A percentile compares a stretch with the other conserved stretches of the same genome.
Evolutionary conservation across 1,140 invertebrate species (phyloP).

Genomic region (Eurosta solidaginis): DNA sequence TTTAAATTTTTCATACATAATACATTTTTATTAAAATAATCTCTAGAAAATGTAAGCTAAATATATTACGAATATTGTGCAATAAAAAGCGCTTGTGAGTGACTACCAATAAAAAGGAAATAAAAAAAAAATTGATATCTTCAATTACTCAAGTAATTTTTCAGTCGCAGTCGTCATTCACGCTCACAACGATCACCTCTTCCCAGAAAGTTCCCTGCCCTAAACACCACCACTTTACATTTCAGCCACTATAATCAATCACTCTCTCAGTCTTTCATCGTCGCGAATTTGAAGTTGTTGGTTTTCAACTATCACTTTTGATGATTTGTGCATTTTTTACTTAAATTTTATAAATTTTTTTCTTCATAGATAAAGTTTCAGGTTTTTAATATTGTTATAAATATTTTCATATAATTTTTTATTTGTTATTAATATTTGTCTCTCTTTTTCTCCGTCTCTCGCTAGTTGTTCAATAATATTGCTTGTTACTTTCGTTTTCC

Average conservation of each 20-base stretch:
- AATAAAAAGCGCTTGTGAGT: too few species aligned
- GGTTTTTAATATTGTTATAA: slow-evolving; percentile 3
- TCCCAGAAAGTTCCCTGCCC: neutral
- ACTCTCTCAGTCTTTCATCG: neutral
- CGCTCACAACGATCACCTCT: slow-evolving; percentile 3
- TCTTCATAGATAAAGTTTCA: neutral
- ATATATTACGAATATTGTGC: too few species aligned
- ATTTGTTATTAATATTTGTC: neutral
- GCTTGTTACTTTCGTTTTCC: neutral
- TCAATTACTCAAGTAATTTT: slow-evolving; percentile 19
- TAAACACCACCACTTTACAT: neutral
- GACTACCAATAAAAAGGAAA: neutral
- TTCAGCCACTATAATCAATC: neutral
- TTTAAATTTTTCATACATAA: too few species aligned
- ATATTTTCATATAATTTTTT: neutral
- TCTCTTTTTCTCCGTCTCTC: too few species aligned
- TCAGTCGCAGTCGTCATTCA: slow-evolving; percentile 15
- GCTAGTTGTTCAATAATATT: neutral
- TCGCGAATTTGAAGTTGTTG: slow-evolving; percentile 24
- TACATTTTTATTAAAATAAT: too few species aligned
- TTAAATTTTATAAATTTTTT: neutral
- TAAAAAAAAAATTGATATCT: neutral
- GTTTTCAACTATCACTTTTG: neutral
- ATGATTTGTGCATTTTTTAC: neutral
- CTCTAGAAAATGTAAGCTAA: too few species aligned